These are phyloP conservation scores for Tonatia bakeri DNA, from an alignment of 2,113 vertebrate genomes.

Conservation along the genomic window DNA sequence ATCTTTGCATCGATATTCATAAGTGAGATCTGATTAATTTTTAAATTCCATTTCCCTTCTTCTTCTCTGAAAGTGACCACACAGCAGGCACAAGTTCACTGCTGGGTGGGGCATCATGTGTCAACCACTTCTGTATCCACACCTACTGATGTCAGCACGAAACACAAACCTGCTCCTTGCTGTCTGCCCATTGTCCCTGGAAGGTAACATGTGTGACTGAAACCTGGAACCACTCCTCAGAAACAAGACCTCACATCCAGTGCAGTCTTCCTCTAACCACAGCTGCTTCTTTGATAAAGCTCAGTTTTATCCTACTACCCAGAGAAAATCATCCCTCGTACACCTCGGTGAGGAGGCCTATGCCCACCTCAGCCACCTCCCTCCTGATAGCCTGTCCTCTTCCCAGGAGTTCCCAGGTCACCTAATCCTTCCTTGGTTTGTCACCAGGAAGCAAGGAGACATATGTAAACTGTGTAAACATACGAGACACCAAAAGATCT, in stretches of 20 bases:
- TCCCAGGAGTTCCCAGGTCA: background rate
- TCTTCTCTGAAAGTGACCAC: background rate
- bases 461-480: background rate
- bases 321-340: too few relatives aligned
- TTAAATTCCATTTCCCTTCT: background rate
- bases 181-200: background rate
- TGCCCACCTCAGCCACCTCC: background rate
- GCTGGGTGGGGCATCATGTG: fast-evolving
- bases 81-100: too few relatives aligned
- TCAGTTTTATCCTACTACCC: background rate
- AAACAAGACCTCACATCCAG: background rate
- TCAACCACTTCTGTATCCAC: background rate
- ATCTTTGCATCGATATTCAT: background rate
- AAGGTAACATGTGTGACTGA: background rate
- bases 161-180: background rate
- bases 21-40: background rate
- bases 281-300: background rate
- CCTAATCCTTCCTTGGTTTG: background rate
- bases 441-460: background rate
- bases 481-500: background rate
- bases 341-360: background rate
- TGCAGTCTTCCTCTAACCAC: background rate
- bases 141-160: background rate
- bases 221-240: background rate
- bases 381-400: background rate